Evolutionary conservation across 1,140 invertebrate genomes (phyloP).

Genomic region (Apis cerana): DNA sequence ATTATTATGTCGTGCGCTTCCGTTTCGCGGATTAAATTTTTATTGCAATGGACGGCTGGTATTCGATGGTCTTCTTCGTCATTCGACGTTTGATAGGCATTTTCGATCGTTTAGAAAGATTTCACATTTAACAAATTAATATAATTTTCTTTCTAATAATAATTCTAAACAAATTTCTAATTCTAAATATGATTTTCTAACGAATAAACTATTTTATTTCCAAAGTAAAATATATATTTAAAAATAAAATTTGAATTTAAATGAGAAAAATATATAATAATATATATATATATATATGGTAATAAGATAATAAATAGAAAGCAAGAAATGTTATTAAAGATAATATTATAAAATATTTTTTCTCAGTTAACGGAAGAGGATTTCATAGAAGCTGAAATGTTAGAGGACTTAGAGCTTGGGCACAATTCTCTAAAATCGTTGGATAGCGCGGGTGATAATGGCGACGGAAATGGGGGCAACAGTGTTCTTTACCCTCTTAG

Average conservation of each 20-base stretch:
- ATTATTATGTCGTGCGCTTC: conserved; percentile 68
- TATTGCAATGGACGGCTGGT: conserved; percentile 52
- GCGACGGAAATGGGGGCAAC: conserved; percentile 80
- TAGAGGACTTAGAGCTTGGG: conserved; percentile 86
- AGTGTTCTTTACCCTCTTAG: conserved; percentile 87
- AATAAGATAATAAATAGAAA: background rate
- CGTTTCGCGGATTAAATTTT: conserved; percentile 59
- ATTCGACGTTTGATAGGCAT: conserved; percentile 5
- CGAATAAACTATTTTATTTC: background rate
- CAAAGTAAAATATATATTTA: background rate
- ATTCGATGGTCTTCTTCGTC: conserved; percentile 33
- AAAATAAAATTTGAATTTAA: no score
- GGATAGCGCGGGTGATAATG: conserved; percentile 67
- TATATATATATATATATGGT: no score
- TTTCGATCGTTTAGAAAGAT: background rate
- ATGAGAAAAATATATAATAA: no score
- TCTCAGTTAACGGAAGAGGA: conserved; percentile 87
- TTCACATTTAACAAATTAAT: background rate
- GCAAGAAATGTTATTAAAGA: background rate
- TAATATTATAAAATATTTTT: conserved; percentile 20
- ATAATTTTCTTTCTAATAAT: background rate
- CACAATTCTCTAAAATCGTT: conserved; percentile 87
- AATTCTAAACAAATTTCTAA: no score
- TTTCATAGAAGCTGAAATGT: conserved; percentile 85
- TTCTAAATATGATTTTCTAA: background rate